Conservation (phyloP, 2,797 vertebrate species). For the Gymnoscopelus braueri region DNA sequence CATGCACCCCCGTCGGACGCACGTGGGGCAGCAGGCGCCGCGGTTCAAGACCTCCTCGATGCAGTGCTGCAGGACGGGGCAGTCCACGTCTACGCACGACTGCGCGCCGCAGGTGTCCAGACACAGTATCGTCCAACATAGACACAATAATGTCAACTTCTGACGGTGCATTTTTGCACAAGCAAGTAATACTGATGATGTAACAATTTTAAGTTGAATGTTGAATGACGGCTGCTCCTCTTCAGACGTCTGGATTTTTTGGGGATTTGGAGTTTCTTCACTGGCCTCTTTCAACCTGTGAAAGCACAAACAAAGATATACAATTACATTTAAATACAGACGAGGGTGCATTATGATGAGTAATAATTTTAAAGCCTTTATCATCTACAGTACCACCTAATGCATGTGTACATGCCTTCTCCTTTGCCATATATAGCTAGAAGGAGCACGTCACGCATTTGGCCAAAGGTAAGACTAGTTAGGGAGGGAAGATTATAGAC, state of each 20-base stretch:
- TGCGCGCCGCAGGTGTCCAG: slow-evolving; percentile 56
- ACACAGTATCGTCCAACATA: slow-evolving; percentile 56
- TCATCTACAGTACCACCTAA: slow-evolving; percentile 46
- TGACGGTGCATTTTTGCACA: slow-evolving; percentile 68
- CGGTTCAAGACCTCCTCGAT: slow-evolving; percentile 85
- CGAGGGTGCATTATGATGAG: slow-evolving; percentile 20
- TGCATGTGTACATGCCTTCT: slow-evolving; percentile 45
- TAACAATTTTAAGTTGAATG: slow-evolving; percentile 7
- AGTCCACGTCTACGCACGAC: slow-evolving; percentile 85
- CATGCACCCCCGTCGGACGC: slow-evolving; percentile 85
- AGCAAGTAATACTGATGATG: slow-evolving; percentile 6
- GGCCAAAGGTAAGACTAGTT: slow-evolving; percentile 26
- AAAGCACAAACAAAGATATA: slow-evolving; percentile 64
- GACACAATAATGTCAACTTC: slow-evolving; percentile 31
- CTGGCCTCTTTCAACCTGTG: slow-evolving; percentile 55
- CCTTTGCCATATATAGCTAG: slow-evolving; percentile 24
- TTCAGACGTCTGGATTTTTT: slow-evolving; percentile 20
- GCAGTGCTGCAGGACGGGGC: slow-evolving; percentile 86
- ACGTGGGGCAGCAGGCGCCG: slow-evolving; percentile 87
- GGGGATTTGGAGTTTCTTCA: slow-evolving; percentile 5
- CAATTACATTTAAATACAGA: background rate
- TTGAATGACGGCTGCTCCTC: slow-evolving; percentile 14
- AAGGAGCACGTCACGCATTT: slow-evolving; percentile 37
- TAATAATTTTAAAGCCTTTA: slow-evolving; percentile 43
- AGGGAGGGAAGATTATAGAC: slow-evolving; percentile 28